phyloP scores from a whole-genome alignment of 2,797 vertebrate species.

The Fratercula arctica region DNA sequence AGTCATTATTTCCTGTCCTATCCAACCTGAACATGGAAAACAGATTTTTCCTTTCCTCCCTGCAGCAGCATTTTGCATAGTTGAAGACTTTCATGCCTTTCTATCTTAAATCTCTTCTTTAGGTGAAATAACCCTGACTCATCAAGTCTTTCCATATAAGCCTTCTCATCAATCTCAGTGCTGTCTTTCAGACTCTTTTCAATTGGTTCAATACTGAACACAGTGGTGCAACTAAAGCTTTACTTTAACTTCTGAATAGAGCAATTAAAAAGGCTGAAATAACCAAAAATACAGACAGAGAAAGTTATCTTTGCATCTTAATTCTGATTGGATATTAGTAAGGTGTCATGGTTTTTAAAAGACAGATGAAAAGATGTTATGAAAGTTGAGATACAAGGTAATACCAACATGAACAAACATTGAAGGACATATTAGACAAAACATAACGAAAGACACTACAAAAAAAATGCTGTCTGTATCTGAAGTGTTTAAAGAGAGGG shows the following conservation, averaged over 20 bases:
- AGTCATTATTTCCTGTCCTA: constrained; percentile 2
- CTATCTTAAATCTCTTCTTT: not conserved
- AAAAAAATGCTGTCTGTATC: not conserved
- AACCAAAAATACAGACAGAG: not conserved
- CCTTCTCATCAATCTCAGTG: not conserved
- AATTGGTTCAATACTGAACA: not conserved
- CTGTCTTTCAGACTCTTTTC: not conserved
- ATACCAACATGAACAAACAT: not conserved
- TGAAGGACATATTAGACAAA: not conserved
- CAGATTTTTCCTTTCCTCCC: constrained; percentile 3
- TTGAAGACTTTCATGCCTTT: not conserved
- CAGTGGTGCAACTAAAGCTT: not conserved
- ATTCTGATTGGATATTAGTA: not conserved
- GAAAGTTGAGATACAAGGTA: not conserved
- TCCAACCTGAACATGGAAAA: not conserved
- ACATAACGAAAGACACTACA: not conserved
- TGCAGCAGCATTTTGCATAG: not conserved
- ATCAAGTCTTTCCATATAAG: not conserved
- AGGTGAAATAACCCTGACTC: not conserved
- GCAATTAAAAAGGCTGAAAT: not conserved
- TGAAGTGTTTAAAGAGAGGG: not conserved
- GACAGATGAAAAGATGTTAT: not conserved
- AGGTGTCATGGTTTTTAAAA: not conserved
- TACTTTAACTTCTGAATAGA: not conserved
- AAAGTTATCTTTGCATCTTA: not conserved